Base-by-base conservation (phyloP, 2,797 vertebrate species). In the Okamejei kenojei region DNA sequence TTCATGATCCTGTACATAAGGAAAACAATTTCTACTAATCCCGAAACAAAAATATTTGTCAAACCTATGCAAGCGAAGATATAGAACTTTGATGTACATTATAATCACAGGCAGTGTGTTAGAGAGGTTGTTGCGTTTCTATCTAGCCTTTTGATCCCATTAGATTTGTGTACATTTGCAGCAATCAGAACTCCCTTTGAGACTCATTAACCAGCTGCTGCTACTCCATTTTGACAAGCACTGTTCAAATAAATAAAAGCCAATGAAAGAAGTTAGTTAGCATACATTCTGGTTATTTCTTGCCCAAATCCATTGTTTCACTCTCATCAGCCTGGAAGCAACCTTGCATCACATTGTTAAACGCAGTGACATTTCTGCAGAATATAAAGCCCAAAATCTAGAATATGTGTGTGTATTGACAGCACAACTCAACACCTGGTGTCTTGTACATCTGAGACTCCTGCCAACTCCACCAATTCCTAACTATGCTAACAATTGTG, bases 81-180 rank as follows among this genome's bases (percentile, higher is more conserved):
- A 79, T 38, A 19, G 32, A 79, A 79, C 5, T 38, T 79, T 38
- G 78, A 6, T 79, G 78, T 79, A 15, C 35, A 38, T 79, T 38
- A 11, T 78, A 78, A 13, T 78, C 13, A 78, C 77, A 32, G 77
- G 10, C 29, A 78, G 13, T 2, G 77, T 35, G 32, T 78, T 35
- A 2, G 1, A 35, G 35, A 78, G 77, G 9, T 32, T 32, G 77
- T 32, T 15, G n/a, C 77, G 13, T 78, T 78, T 78, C 77, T 15
- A 78, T 78, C 77, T 78, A 32, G 77, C 77, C 17, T 32, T 78
- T 78, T 78, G n/a, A 78, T 78, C 77, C 13, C n/a, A 78, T 78
- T 78, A 78, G 77, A 78, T 35, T 35, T 78, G n/a, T 78, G 77
- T 78, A 78, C 77, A 78, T 78, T 78, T 78, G 77, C n/a, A 78